A percentile compares a stretch with the other conserved stretches of the same genome.
Evolutionary conservation across 2,797 vertebrate genomes (phyloP).

Genomic region (Mus caroli): DNA sequence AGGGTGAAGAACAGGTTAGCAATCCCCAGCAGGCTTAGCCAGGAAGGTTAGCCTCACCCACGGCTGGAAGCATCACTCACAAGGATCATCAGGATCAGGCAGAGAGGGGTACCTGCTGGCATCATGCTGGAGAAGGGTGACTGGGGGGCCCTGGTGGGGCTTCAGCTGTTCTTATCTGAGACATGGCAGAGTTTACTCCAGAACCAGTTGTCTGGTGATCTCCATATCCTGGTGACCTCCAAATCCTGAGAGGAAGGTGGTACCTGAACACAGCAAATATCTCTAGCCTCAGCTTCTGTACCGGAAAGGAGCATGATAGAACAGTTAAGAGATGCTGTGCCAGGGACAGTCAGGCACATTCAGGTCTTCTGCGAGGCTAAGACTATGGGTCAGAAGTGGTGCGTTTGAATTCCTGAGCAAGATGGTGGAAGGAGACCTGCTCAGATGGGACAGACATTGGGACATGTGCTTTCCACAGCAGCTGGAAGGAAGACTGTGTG

Average conservation of each 20-base stretch:
- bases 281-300: not conserved
- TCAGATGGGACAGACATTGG: not conserved
- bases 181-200: not conserved
- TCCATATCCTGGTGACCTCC: not conserved
- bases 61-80: rapidly evolving
- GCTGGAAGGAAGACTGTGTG: not conserved
- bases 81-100: not conserved
- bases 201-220: not conserved
- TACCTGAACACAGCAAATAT: not conserved
- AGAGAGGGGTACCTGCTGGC: not conserved
- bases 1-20: not conserved
- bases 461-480: not conserved
- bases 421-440: not conserved
- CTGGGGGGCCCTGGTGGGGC: not conserved
- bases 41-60: not conserved
- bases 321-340: not conserved
- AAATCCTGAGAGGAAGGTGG: not conserved
- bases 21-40: too few species aligned
- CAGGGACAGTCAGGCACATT: not conserved
- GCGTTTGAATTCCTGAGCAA: not conserved
- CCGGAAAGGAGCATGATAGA: not conserved
- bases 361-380: not conserved
- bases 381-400: not conserved
- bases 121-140: not conserved
- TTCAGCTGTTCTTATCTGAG: not conserved